Evolutionary conservation across 35 echinoderm and acorn worm genomes (phyloP), one percentile per base, ranked within the genome.

Genomic region (Apostichopus parvimensis): DNA sequence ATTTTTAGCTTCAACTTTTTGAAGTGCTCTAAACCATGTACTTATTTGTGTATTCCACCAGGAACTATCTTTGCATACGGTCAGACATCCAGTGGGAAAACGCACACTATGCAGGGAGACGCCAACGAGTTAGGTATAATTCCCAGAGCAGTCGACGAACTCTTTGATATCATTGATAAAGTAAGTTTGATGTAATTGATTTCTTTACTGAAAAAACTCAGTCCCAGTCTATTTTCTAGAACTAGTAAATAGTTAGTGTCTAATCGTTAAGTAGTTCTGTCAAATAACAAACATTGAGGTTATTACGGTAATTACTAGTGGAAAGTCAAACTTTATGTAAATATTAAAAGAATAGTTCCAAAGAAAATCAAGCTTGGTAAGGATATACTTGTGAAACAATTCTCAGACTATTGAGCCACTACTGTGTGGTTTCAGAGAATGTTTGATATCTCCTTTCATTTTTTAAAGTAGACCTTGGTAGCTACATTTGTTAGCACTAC

Each of bases 21-120:
- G 1, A 12, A 72, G 11, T 72, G 11, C 68, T n/a, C 4, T 77
- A 77, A 77, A 70, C 28, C 64, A 52, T 68, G 15, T 9, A 15
- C 21, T 24, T n/a, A 86, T 83, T 73, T 8, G 66, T 90, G 22
- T 76, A 0, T 83, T 91, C 54, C 73, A 72, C 5, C 71, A 98
- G 96, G 96, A 53, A 98, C 96, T 9, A 98, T 98, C 11, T 98
- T 98, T 94, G 96, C 96, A 10, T 98, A 98, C 56, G 96, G 96
- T 2, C 96, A 98, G 58, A 98, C 96, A 9, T 92, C 94, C 6
- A 98, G 96, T 92, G 96, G 96, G 0, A 98, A 98, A 83, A 98
- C 96, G 1, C 94, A 89, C 71, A 98, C 96, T 25, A 98, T 98
- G 96, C 94, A 94, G 58, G 96, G 96, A 10, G 45, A 93, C 18